These are phyloP conservation scores for Apodemia duryi DNA, from an alignment of 2,888 invertebrate species.

Conservation along the genomic window DNA sequence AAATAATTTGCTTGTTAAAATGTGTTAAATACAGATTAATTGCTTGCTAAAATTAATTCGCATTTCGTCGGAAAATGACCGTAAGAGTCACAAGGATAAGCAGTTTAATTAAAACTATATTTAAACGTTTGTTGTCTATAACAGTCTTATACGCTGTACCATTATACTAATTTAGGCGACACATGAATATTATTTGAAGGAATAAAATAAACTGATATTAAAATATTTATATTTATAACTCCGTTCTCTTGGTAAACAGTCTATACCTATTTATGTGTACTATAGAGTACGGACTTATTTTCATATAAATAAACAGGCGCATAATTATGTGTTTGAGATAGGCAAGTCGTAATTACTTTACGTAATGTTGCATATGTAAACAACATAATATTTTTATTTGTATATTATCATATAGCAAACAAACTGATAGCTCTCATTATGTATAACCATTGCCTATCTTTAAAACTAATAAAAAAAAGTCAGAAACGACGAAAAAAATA, in stretches of 20 bases:
- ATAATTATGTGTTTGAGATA: neutral
- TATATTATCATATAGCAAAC: neutral
- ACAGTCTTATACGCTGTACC: slow-evolving; percentile 3
- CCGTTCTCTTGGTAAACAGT: neutral
- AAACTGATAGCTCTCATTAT: neutral
- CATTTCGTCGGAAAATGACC: too few species aligned
- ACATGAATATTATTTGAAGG: neutral
- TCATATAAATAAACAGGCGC: neutral
- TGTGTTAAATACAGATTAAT: too few species aligned
- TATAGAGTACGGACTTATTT: too few species aligned
- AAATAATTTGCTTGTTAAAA: too few species aligned
- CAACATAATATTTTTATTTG: neutral
- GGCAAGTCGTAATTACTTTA: neutral
- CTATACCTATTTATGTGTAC: neutral
- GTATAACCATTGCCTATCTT: too few species aligned
- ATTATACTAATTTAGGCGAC: neutral
- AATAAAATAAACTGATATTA: neutral
- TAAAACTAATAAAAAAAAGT: too few species aligned
- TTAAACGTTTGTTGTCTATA: too few species aligned
- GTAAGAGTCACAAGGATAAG: too few species aligned
- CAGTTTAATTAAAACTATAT: too few species aligned
- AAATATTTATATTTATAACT: neutral
- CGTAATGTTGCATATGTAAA: neutral
- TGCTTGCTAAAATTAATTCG: too few species aligned
- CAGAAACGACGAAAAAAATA: too few species aligned